These are phyloP conservation scores for Crenuchus spilurus DNA, from an alignment of 2,797 vertebrate species.

Conservation along the genomic window DNA sequence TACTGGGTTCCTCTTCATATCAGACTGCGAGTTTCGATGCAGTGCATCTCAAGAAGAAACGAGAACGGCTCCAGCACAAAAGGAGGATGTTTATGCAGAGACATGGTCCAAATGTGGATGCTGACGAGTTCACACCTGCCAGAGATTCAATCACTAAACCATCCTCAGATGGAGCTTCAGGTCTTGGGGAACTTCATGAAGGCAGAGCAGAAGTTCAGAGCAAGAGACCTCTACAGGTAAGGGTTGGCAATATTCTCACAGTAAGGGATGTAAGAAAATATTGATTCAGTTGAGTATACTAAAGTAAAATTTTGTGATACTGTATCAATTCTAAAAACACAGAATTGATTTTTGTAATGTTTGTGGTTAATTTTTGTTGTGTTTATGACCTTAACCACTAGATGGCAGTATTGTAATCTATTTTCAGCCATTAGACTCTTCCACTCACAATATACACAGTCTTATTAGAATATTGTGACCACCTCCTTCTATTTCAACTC, in stretches of 20 bases:
- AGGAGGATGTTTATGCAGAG: constrained; percentile 43
- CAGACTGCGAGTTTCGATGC: not conserved
- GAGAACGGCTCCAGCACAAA: constrained; percentile 34
- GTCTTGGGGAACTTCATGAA: not conserved
- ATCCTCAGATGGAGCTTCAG: not conserved
- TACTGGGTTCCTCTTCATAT: not conserved
- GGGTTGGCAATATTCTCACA: not conserved
- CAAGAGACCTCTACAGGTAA: constrained; percentile 74
- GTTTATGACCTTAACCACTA: no score
- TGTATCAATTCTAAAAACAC: no score
- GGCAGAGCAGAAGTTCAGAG: constrained; percentile 52
- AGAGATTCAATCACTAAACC: constrained; percentile 69
- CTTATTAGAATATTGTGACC: no score
- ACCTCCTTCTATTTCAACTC: no score
- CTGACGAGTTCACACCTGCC: constrained; percentile 23
- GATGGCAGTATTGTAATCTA: no score
- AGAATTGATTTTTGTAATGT: no score
- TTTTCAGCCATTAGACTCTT: no score
- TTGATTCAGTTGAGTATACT: not conserved
- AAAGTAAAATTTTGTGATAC: no score
- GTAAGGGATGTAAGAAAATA: no score
- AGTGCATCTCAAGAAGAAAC: constrained; percentile 18
- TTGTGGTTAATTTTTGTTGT: no score
- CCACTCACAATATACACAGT: no score
- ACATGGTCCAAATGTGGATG: constrained; percentile 21